Percentiles rank a stretch among this genome's conserved stretches.
Evolutionary conservation across 23 tunicate species (phyloP).

Genomic region (Corella eumyota): DNA sequence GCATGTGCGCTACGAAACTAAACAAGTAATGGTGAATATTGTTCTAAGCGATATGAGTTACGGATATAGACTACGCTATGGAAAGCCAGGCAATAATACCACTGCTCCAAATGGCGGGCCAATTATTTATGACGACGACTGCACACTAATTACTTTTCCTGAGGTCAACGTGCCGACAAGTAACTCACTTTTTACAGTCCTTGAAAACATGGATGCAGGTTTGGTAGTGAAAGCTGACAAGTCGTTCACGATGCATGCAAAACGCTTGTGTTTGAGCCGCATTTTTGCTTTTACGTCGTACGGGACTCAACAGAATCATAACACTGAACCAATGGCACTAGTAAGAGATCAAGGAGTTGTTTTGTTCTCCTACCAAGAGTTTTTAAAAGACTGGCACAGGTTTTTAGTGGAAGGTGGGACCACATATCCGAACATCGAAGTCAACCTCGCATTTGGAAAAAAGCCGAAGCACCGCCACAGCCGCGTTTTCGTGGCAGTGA

Average conservation of each 20-base stretch:
- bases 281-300: constrained; percentile 37
- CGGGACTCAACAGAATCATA: constrained; percentile 24
- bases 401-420: constrained; percentile 46
- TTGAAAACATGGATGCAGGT: constrained; percentile 27
- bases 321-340: constrained; percentile 23
- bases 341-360: constrained; percentile 3
- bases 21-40: constrained; percentile 10
- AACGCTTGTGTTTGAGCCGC: constrained; percentile 38
- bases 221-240: constrained; percentile 32
- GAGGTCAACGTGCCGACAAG: constrained; percentile 39
- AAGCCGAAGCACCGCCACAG: constrained; percentile 50
- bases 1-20: constrained; percentile 38
- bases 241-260: constrained; percentile 12
- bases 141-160: constrained; percentile 35
- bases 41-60: constrained; percentile 40
- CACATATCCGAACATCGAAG: constrained; percentile 35
- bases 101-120: neutral
- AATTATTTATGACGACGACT: constrained; percentile 9
- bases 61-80: constrained; percentile 39
- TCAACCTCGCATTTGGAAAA: constrained; percentile 42
- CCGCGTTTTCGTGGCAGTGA: constrained; percentile 34
- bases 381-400: constrained; percentile 39
- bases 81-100: neutral
- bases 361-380: constrained; percentile 41
- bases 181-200: constrained; percentile 35